phyloP scores from a whole-genome alignment of 2,113 vertebrate species.

The Psophia crepitans region DNA sequence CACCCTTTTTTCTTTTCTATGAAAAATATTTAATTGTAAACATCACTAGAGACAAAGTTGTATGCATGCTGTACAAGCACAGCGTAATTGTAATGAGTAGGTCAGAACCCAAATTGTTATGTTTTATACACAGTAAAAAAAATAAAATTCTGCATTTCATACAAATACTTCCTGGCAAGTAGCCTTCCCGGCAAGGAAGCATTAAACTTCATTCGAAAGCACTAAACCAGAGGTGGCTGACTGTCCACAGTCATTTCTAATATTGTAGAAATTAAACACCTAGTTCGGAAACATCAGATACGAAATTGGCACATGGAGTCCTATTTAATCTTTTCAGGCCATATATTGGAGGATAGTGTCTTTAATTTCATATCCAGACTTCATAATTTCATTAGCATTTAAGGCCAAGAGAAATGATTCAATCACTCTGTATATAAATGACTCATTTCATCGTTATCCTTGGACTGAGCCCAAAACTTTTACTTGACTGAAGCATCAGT shows the following conservation, averaged over 20 bases:
- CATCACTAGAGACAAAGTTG: neutral
- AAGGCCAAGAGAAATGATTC: neutral
- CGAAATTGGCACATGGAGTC: neutral
- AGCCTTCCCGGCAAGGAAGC: neutral
- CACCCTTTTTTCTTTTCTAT: neutral
- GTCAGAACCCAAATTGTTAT: neutral
- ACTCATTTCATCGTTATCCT: neutral
- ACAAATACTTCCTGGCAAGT: neutral
- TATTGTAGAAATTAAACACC: neutral
- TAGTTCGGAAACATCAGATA: neutral
- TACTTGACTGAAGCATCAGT: neutral
- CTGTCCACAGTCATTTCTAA: neutral
- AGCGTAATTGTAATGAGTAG: neutral
- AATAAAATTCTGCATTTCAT: neutral
- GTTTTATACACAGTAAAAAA: neutral
- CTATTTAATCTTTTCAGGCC: neutral
- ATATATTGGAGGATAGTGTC: neutral
- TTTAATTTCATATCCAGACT: neutral
- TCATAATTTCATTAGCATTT: neutral
- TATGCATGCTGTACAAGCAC: neutral
- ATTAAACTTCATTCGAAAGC: neutral
- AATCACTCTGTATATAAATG: neutral
- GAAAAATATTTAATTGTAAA: neutral
- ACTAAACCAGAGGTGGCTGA: neutral
- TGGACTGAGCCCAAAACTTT: neutral